Evolutionary conservation across 1,140 invertebrate species (phyloP).

Genomic region (Drosophila dunni): DNA sequence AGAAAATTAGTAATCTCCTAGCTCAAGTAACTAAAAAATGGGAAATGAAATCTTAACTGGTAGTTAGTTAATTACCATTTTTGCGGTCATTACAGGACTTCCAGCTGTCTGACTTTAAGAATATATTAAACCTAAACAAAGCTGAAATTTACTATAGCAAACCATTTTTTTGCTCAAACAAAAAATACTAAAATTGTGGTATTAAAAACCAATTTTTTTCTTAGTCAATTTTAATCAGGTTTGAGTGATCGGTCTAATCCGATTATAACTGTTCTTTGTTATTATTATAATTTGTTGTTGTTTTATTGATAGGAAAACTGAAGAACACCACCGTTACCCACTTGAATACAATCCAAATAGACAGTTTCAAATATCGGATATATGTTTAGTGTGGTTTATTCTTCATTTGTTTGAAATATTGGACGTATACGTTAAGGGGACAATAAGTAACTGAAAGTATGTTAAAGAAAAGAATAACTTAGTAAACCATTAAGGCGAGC

Average conservation of each 20-base stretch:
- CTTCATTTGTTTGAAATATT: slow-evolving; percentile 16
- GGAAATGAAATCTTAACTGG: no score
- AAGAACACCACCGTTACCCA: slow-evolving; percentile 42
- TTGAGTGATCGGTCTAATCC: not conserved
- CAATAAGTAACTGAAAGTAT: slow-evolving; percentile 61
- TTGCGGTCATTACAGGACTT: no score
- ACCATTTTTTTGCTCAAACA: no score
- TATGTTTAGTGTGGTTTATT: slow-evolving; percentile 19
- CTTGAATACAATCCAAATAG: slow-evolving; percentile 23
- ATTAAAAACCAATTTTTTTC: not conserved
- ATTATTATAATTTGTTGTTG: slow-evolving; percentile 6
- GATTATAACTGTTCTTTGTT: slow-evolving; percentile 10
- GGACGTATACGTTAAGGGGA: slow-evolving; percentile 59
- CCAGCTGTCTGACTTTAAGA: no score
- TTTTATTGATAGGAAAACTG: slow-evolving; percentile 1
- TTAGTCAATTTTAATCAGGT: slow-evolving; percentile 5
- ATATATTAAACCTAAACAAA: no score
- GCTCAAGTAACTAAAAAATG: no score
- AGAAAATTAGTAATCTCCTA: not conserved
- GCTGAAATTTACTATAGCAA: no score
- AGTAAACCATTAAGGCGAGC: no score
- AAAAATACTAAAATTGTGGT: not conserved
- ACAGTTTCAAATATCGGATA: slow-evolving; percentile 9
- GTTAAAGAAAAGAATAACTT: slow-evolving; percentile 22
- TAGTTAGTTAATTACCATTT: no score